Evolutionary conservation across 1,140 invertebrate species (phyloP).

Genomic region (Drosophila funebris): DNA sequence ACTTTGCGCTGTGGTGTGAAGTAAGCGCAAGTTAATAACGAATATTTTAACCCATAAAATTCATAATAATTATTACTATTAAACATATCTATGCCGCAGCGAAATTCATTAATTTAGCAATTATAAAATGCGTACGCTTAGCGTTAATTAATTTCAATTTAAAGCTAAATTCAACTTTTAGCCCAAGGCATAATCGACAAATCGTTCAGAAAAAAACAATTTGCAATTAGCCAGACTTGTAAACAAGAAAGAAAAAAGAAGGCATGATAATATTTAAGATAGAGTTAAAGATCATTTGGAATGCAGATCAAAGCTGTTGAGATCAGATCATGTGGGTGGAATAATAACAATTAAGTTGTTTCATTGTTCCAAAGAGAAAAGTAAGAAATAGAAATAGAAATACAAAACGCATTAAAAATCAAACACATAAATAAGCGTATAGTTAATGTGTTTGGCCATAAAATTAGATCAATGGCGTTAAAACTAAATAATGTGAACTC

Average conservation of each 20-base stretch:
- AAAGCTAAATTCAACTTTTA: constrained; percentile 6
- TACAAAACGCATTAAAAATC: constrained; percentile 4
- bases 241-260: background rate
- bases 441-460: constrained; percentile 20
- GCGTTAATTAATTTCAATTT: constrained; percentile 19
- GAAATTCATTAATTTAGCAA: constrained; percentile 6
- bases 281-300: background rate
- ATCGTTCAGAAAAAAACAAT: constrained; percentile 25
- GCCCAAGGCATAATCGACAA: background rate
- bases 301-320: background rate
- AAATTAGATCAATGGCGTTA: constrained; percentile 22
- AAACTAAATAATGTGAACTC: constrained; percentile 24
- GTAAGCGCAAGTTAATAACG: background rate
- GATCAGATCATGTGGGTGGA: constrained; percentile 3
- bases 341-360: background rate
- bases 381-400: background rate
- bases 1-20: background rate
- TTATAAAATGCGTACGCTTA: constrained; percentile 2
- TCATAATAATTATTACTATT: background rate
- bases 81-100: background rate
- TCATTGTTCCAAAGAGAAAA: background rate
- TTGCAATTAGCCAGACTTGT: constrained; percentile 27
- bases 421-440: constrained; percentile 20
- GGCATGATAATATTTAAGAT: background rate
- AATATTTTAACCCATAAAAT: background rate